Conservation (phyloP, 2,888 invertebrate species). For the Rhagonycha lutea region DNA sequence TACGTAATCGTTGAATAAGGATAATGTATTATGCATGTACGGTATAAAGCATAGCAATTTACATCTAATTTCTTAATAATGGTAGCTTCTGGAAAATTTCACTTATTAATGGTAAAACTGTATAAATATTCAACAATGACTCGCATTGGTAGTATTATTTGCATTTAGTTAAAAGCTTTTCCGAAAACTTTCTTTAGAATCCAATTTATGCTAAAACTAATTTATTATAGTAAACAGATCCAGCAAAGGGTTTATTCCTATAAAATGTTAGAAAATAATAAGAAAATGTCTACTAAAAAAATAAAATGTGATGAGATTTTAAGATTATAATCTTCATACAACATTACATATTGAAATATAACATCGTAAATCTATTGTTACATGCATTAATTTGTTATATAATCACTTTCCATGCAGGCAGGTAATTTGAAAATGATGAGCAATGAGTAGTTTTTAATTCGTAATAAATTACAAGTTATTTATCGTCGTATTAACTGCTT, state of each 20-base stretch:
- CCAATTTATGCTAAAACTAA: not conserved
- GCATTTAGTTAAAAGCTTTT: not conserved
- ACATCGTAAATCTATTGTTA: not conserved
- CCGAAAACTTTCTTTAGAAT: not conserved
- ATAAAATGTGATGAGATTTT: not conserved
- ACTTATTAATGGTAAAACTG: not conserved
- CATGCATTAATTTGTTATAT: not conserved
- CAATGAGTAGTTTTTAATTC: not conserved
- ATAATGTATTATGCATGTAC: not conserved
- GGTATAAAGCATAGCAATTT: not conserved
- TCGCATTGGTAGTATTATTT: not conserved
- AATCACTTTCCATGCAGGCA: not conserved
- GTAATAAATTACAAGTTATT: not conserved
- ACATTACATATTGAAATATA: not conserved
- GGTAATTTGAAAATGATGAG: not conserved
- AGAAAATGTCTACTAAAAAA: not conserved
- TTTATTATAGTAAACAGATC: not conserved
- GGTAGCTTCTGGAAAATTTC: not conserved
- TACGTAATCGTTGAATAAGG: not conserved
- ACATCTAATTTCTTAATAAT: not conserved
- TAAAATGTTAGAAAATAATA: not conserved
- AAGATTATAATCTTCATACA: not conserved
- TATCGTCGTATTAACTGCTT: not conserved
- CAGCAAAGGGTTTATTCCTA: not conserved
- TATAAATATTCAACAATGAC: not conserved